These are phyloP conservation scores for Caenorhabditis latens DNA, from an alignment of 1,140 invertebrate species.

Conservation along the genomic window DNA sequence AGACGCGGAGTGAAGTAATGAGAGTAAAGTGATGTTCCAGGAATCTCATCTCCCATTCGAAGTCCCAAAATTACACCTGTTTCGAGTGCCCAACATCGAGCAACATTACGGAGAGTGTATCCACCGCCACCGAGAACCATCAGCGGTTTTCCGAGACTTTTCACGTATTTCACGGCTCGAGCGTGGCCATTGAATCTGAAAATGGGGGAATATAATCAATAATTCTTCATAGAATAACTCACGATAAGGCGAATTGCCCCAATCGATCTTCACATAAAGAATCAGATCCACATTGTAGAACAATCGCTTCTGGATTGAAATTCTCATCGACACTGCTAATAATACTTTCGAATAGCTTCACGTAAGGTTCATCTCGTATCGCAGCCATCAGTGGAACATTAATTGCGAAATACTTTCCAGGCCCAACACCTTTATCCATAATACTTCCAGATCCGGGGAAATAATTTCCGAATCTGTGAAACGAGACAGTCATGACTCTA, in stretches of 20 bases:
- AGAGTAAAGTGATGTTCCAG: constrained; percentile 85
- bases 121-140: constrained; percentile 94
- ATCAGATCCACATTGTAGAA: constrained; percentile 97
- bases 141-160: constrained; percentile 91
- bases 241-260: constrained; percentile 85
- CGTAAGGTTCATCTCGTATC: constrained; percentile 94
- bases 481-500: constrained; percentile 97
- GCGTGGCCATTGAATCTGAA: constrained; percentile 90
- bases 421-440: constrained; percentile 94
- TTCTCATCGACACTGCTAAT: constrained; percentile 93
- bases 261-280: constrained; percentile 93
- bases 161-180: constrained; percentile 96
- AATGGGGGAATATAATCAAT: neutral
- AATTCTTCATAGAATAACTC: neutral
- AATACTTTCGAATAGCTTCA: constrained; percentile 92
- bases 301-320: constrained; percentile 95
- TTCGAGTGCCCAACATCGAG: constrained; percentile 98
- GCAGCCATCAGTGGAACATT: constrained; percentile 97
- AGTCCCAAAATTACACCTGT: constrained; percentile 90
- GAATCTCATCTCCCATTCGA: constrained; percentile 84
- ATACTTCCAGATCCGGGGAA: constrained; percentile 98
- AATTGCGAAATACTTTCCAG: constrained; percentile 92
- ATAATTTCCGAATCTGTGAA: constrained; percentile 98
- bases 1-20: neutral
- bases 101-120: constrained; percentile 96